phyloP scores from a whole-genome alignment of 2,888 invertebrate species.

The Dryobotodes eremita region DNA sequence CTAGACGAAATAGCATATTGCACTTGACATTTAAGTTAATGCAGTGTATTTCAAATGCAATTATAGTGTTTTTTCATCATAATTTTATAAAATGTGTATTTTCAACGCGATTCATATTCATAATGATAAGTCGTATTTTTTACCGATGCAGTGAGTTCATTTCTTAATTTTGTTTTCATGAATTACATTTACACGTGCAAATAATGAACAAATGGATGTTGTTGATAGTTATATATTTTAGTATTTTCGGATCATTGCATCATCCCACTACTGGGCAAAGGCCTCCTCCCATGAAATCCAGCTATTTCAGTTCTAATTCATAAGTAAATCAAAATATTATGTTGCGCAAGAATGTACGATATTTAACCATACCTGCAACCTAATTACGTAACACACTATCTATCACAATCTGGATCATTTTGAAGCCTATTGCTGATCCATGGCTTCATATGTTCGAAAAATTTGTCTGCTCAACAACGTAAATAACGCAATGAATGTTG shows the following conservation, averaged over 20 bases:
- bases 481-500: no score
- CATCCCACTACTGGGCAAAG: not conserved
- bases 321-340: not conserved
- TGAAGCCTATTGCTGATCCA: no score
- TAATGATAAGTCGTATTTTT: constrained; percentile 27
- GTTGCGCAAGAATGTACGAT: not conserved
- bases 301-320: not conserved
- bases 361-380: not conserved
- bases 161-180: constrained; percentile 26
- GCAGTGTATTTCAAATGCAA: constrained; percentile 56
- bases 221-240: not conserved
- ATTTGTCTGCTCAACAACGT: no score
- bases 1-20: constrained; percentile 54
- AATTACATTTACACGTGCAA: not conserved
- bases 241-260: not conserved
- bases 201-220: not conserved
- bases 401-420: no score
- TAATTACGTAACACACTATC: no score
- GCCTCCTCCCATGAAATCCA: not conserved
- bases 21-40: constrained; percentile 77
- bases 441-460: no score
- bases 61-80: constrained; percentile 41
- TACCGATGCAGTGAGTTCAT: constrained; percentile 23
- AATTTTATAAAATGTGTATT: constrained; percentile 31
- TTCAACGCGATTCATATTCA: constrained; percentile 5